Evolutionary conservation across 2,113 vertebrate species (phyloP).

Genomic region (Pituophis catenifer): DNA sequence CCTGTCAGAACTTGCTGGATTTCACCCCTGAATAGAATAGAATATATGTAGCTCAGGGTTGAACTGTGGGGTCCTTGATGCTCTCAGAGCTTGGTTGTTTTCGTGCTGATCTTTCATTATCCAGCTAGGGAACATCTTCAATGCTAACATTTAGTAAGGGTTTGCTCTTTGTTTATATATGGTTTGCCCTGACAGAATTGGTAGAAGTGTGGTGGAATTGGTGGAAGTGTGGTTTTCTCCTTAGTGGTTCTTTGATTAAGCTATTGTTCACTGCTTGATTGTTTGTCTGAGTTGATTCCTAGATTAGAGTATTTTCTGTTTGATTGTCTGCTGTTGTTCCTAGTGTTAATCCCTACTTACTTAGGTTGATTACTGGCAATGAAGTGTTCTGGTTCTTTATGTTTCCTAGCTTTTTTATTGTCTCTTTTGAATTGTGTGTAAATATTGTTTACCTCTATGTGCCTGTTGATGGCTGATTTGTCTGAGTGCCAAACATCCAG

Average conservation of each 20-base stretch:
- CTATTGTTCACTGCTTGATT: neutral
- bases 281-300: neutral
- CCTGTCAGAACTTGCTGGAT: too few relatives aligned
- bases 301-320: neutral
- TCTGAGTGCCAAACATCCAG: neutral
- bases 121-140: neutral
- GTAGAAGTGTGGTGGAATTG: neutral
- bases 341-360: neutral
- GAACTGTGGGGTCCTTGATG: neutral
- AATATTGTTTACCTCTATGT: neutral
- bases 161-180: neutral
- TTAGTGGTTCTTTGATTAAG: neutral
- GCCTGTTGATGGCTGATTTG: neutral
- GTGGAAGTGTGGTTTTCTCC: neutral
- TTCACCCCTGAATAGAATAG: neutral
- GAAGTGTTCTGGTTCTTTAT: neutral
- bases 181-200: neutral
- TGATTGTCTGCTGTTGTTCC: neutral
- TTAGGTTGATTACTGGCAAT: neutral
- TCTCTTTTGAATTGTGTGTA: neutral
- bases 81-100: neutral
- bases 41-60: neutral
- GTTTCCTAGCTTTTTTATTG: neutral
- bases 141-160: neutral
- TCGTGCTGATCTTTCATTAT: neutral